Evolutionary conservation across 2,113 vertebrate genomes (phyloP), one percentile per base, ranked within the genome.

Genomic region (Oreochromis spilurus): DNA sequence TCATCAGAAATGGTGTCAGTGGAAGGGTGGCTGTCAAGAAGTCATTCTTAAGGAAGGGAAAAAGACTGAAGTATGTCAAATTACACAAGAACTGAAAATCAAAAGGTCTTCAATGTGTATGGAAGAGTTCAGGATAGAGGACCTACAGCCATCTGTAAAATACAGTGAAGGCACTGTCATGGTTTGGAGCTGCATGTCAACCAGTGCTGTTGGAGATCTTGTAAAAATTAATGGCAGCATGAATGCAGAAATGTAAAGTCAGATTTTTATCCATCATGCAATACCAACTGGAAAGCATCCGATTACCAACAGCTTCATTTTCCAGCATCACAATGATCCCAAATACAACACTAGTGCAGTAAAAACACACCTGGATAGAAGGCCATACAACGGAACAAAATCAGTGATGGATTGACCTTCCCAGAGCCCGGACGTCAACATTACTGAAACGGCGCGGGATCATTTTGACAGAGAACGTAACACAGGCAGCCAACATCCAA

Each of bases 311-410:
- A 14, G 36, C 4, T 70, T 43, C n/a, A 9, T 70, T 70, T 70
- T 70, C 16, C 7, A 43, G 12, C 36, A 43, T 24, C 12, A 70
- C n/a, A 70, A 43, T 0, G n/a, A 70, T 43, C 65, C 65, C 0
- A 70, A 70, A 70, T 40, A 40, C 36, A 70, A 24, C 2, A 31
- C 60, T 36, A n/a, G 17, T 19, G 10, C 40, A 12, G 40, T 43
- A 12, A 12, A 43, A 43, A 38, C 36, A 38, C 36, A 38, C 9
- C 36, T 38, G 31, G 31, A 65, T 36, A 65, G 31, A 36, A 65
- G 17, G 9, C 16, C 58, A n/a, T 7, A 36, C 31, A 62, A 62
- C 0, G 3, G 9, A 19, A 62, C 1, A 36, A 36, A 36, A 65
- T 65, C 31, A 65, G 60, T n/a, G 9, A 36, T 36, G 17, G 60